Evolutionary conservation across 2,888 invertebrate species (phyloP), one percentile per base, ranked within the genome.

Genomic region (Lochmaea capreae): DNA sequence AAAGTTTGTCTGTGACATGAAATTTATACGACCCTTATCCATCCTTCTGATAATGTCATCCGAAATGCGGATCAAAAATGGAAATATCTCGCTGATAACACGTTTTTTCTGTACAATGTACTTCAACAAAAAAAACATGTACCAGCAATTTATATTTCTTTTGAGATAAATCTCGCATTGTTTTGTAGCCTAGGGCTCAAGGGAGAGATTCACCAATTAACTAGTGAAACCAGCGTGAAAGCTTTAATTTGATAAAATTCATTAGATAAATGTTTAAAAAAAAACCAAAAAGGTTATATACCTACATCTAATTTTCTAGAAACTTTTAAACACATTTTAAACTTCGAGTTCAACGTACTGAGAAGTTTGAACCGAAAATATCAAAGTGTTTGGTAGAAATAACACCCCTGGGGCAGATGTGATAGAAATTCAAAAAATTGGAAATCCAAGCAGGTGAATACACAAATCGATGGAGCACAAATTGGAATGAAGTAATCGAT

Each of bases 401-500:
- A 39, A 39, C 8, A 39, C 33, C 14, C 46, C 46, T 12, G 14
- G 46, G 11, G 14, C 14, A 46, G 11, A 2, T 46, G 16, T 14
- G 10, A 18, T 57, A 16, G 22, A 52, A 49, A 26, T 49, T 49
- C 46, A 22, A 61, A 67, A 67, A 61, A 52, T 63, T 26, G 1
- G 49, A 69, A 65, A 65, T 54, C 26, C 49, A 65, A 54, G 62
- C 46, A 71, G 70, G 65, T 71, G 65, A 33, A 65, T 65, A 58
- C 57, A 57, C 65, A 71, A 57, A 65, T 65, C 70, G 54, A 70
- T 65, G 57, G 63, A 69, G 68, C 43, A 65, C 66, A 72, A 65
- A 71, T 67, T 68, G 71, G 63, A 68, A 46, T 33, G 18, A 68
- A 65, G 67, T 68, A 63, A 52, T 74, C 65, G 68, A 75, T 75